Conservation (phyloP, 35 echinoderm and acorn worm genomes). For the Acanthaster planci region DNA sequence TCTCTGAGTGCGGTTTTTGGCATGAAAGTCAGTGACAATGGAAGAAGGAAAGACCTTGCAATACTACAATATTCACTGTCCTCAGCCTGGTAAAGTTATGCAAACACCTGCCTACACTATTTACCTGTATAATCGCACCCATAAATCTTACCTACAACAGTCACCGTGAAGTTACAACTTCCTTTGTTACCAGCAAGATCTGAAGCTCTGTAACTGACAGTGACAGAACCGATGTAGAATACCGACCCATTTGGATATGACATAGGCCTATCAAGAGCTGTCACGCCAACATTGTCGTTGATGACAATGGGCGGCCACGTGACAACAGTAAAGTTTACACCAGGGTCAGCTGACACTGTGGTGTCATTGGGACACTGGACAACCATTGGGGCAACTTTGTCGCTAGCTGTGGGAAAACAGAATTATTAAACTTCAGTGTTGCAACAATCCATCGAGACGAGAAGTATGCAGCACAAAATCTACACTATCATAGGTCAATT, state of each 20-base stretch:
- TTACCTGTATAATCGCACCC: too few relatives aligned
- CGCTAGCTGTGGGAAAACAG: background rate
- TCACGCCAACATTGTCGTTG: conserved; percentile 29
- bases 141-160: conserved; percentile 33
- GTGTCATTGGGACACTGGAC: conserved; percentile 1
- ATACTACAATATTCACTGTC: too few relatives aligned
- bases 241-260: conserved; percentile 7
- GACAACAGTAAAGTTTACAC: conserved; percentile 14
- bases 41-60: too few relatives aligned
- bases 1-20: too few relatives aligned
- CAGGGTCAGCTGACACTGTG: background rate
- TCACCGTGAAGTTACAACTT: conserved; percentile 36
- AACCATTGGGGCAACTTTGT: conserved; percentile 17
- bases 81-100: background rate
- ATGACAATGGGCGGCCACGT: background rate
- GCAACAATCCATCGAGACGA: background rate
- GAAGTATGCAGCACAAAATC: background rate
- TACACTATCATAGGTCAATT: too few relatives aligned
- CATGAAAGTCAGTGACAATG: too few relatives aligned
- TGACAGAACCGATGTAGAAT: conserved; percentile 22
- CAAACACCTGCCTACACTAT: too few relatives aligned
- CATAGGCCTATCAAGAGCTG: background rate
- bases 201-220: conserved; percentile 9
- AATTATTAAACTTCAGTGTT: too few relatives aligned
- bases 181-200: conserved; percentile 35